Base-by-base conservation (phyloP, 2,113 vertebrate species). In the Podarcis cretensis region DNA sequence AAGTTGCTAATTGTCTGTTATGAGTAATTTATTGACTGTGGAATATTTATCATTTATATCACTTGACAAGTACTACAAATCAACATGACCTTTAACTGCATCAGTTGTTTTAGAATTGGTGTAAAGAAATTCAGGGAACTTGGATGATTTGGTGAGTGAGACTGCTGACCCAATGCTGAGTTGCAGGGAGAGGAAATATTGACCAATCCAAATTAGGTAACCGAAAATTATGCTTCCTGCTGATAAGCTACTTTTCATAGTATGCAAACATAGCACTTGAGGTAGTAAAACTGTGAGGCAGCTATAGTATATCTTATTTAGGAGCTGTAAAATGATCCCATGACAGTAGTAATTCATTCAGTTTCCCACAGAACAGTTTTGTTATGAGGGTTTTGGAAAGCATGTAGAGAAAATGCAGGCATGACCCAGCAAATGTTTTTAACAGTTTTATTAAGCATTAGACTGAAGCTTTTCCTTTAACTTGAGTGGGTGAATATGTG, bases 321-420 rank as follows among this genome's bases (percentile, higher is more conserved):
- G 75, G 87, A 94, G 85, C 91, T 88, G 73, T 89, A 69, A 82
- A 90, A 92, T 90, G 86, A 87, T 89, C 90, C 43, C 84, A 37
- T 90, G 93, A 90, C 88, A 93, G 90, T 89, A 92, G 78, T 84
- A 76, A 89, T 80, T 78, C 35, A 63, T 94, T 94, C 84, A 92
- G 68, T 37, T 69, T 92, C 83, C 92, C 87, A 86, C 13, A n/a
- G 59, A 78, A 54, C 54, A 43, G 87, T 76, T 93, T 95, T 89
- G 89, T 86, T 90, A 84, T 78, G 89, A 94, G 92, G 87, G 79
- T 91, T 90, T 90, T 43, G 74, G 54, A 88, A 85, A 84, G 86
- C 89, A 82, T 68, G 90, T 79, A 5, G 10, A 80, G 54, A 78
- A 90, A 69, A 86, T 66, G 89, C 85, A 92, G 94, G 78, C 87